Conservation (phyloP, 1,140 invertebrate genomes). For the Sitobion miscanthi region DNA sequence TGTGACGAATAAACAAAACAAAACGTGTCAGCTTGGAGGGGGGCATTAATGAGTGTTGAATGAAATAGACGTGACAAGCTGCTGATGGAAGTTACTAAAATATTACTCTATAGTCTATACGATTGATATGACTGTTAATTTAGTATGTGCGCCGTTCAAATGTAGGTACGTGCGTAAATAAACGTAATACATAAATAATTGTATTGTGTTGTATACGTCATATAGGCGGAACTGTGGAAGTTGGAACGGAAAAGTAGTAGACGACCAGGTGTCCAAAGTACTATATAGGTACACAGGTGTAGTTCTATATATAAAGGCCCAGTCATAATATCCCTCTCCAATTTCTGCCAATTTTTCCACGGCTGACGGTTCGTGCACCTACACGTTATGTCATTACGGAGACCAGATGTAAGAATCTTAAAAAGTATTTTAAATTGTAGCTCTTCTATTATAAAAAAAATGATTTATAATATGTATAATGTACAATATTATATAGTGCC, state of each 20-base stretch:
- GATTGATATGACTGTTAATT: background rate
- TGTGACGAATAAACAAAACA: background rate
- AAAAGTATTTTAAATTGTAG: background rate
- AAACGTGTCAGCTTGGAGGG: background rate
- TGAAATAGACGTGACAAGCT: background rate
- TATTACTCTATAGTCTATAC: no score
- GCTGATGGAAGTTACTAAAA: background rate
- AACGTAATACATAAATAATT: background rate
- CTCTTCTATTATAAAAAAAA: background rate
- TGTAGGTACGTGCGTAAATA: no score
- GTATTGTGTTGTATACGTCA: background rate
- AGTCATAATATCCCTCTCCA: background rate
- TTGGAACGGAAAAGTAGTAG: no score
- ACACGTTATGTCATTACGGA: background rate
- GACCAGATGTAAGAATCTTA: no score
- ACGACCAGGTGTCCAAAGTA: no score
- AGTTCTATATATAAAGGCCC: no score
- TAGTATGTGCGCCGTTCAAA: background rate
- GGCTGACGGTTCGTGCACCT: background rate
- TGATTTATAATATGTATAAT: background rate
- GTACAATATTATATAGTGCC: background rate
- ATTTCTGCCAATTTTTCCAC: background rate
- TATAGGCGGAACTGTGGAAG: no score
- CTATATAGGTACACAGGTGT: no score
- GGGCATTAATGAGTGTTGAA: background rate